These are phyloP conservation scores for Rhabditoides inermis DNA, from an alignment of 2,888 invertebrate species.

Conservation along the genomic window DNA sequence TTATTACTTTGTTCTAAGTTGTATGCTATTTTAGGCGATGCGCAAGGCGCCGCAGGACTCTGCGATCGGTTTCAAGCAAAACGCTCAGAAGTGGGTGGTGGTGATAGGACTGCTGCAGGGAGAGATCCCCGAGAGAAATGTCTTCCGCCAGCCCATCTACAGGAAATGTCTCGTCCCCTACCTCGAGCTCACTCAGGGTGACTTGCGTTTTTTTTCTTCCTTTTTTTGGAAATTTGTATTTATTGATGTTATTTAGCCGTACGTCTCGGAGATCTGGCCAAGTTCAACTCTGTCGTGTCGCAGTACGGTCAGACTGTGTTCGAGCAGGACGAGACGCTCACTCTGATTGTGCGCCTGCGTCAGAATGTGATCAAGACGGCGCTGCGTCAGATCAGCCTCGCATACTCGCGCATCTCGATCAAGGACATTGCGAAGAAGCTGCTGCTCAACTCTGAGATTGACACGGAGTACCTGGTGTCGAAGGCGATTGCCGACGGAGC, in stretches of 20 bases:
- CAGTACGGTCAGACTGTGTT: slow-evolving; percentile 70
- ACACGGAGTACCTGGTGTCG: slow-evolving; percentile 70
- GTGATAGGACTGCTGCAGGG: slow-evolving; percentile 59
- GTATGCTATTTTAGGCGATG: slow-evolving; percentile 57
- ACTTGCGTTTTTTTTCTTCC: not conserved
- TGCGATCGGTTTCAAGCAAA: slow-evolving; percentile 93
- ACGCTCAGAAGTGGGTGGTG: slow-evolving; percentile 51
- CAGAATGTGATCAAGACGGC: slow-evolving; percentile 96
- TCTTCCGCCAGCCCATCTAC: slow-evolving; percentile 82
- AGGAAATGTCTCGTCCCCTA: slow-evolving; percentile 84
- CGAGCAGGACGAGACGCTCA: slow-evolving; percentile 85
- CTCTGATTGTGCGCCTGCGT: slow-evolving; percentile 82
- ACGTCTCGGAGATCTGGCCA: slow-evolving; percentile 81
- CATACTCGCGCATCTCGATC: slow-evolving; percentile 9
- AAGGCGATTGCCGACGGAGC: slow-evolving; percentile 82
- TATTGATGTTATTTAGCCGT: slow-evolving; percentile 60
- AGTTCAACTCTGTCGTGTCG: slow-evolving; percentile 84
- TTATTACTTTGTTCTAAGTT: not conserved
- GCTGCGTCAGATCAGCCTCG: slow-evolving; percentile 26
- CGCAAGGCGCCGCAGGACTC: slow-evolving; percentile 94
- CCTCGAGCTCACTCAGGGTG: slow-evolving; percentile 83
- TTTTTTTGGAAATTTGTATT: no score
- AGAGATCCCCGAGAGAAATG: slow-evolving; percentile 90
- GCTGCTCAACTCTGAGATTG: slow-evolving; percentile 67
- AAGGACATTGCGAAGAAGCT: slow-evolving; percentile 82